Percentiles rank a stretch among this genome's conserved stretches.
phyloP scores from a whole-genome alignment of 2,113 vertebrate genomes.

The Boleophthalmus pectinirostris region DNA sequence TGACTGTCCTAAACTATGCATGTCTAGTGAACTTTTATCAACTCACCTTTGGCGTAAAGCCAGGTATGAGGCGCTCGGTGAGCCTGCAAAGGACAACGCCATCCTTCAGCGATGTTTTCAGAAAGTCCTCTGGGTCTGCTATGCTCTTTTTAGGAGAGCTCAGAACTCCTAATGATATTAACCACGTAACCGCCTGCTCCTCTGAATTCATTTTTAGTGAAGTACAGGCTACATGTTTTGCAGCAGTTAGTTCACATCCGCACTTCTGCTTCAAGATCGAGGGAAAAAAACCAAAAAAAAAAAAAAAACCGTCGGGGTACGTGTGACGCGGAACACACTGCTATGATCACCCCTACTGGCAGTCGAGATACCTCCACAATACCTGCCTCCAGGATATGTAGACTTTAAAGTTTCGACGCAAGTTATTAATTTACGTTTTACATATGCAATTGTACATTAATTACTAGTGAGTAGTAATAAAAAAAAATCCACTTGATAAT shows the following conservation, averaged over 20 bases:
- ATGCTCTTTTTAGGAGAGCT: slow-evolving; percentile 96
- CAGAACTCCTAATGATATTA: slow-evolving; percentile 93
- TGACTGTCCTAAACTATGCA: slow-evolving; percentile 9
- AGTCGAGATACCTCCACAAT: slow-evolving; percentile 58
- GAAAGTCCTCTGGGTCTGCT: slow-evolving; percentile 89
- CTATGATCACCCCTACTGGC: slow-evolving; percentile 72
- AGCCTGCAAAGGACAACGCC: slow-evolving; percentile 94
- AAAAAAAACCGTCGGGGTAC: slow-evolving; percentile 34
- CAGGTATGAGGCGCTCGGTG: slow-evolving; percentile 85
- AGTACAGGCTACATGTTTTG: slow-evolving; percentile 35
- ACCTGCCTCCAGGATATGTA: slow-evolving; percentile 1
- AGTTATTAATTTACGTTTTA: neutral
- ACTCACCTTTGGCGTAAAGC: slow-evolving; percentile 88
- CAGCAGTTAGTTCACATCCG: slow-evolving; percentile 85
- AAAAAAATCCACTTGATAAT: neutral
- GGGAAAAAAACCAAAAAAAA: no score
- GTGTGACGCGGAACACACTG: slow-evolving; percentile 41
- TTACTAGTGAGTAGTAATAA: neutral
- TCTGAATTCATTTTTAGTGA: slow-evolving; percentile 89
- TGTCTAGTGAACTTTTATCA: slow-evolving; percentile 12
- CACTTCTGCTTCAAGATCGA: slow-evolving; percentile 69
- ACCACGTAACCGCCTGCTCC: slow-evolving; percentile 94
- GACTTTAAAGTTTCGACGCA: neutral
- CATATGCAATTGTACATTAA: neutral
- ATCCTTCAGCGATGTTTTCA: slow-evolving; percentile 89